Conservation (phyloP, 2,797 vertebrate species). For the Limnodromus scolopaceus region DNA sequence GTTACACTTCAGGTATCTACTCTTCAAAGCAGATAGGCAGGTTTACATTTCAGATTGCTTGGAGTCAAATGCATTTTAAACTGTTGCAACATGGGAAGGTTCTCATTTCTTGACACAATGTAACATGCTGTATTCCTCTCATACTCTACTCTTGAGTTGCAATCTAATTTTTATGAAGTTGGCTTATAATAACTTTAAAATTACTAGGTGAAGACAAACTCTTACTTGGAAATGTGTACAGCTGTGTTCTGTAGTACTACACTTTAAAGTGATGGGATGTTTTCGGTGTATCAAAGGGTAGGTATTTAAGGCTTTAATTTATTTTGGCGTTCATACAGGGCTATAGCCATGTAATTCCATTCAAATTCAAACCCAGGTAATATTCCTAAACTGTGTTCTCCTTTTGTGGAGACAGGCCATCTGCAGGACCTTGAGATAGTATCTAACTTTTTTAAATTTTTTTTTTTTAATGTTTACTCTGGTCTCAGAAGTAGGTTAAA, state of each 20-base stretch:
- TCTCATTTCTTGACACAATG: slow-evolving; percentile 37
- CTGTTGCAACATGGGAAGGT: slow-evolving; percentile 59
- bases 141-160: not conserved
- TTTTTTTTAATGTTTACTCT: not conserved
- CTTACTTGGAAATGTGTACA: not conserved
- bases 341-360: not conserved
- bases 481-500: not conserved
- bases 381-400: not conserved
- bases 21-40: not conserved
- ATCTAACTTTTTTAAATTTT: no score
- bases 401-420: not conserved
- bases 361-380: not conserved
- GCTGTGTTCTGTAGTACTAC: not conserved
- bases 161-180: not conserved
- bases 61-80: not conserved
- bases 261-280: not conserved
- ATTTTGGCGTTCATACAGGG: not conserved
- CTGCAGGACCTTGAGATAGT: not conserved
- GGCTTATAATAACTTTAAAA: not conserved
- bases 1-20: not conserved
- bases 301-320: not conserved
- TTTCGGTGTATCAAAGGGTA: not conserved
- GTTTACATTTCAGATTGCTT: slow-evolving; percentile 36
- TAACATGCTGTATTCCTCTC: not conserved
- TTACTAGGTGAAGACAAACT: not conserved